Conservation (phyloP, 2,888 invertebrate genomes). For the Litoditis marina region DNA sequence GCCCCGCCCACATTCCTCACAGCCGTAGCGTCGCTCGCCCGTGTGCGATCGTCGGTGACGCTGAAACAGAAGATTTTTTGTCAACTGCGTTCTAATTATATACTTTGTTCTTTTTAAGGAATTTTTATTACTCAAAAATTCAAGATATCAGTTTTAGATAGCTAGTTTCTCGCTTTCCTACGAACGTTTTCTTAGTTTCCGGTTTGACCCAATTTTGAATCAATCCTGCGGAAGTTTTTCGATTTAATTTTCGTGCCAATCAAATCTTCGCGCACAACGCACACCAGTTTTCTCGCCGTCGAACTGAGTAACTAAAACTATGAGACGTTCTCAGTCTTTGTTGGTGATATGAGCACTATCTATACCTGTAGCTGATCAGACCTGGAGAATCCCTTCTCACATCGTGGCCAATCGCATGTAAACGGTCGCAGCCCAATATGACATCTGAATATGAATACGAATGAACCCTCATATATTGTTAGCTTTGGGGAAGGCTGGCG, state of each 20-base stretch:
- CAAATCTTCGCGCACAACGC: background rate
- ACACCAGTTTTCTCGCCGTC: background rate
- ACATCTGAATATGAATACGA: too few relatives aligned
- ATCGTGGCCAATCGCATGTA: slow-evolving; percentile 25
- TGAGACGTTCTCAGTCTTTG: background rate
- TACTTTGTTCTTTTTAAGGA: too few relatives aligned
- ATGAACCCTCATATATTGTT: too few relatives aligned
- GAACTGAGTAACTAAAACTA: background rate
- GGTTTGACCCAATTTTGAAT: too few relatives aligned
- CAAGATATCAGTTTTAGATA: too few relatives aligned
- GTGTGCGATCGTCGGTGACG: slow-evolving; percentile 32
- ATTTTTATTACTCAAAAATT: too few relatives aligned
- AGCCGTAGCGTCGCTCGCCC: slow-evolving; percentile 23
- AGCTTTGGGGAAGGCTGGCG: background rate
- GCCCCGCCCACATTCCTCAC: slow-evolving; percentile 18
- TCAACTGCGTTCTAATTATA: too few relatives aligned
- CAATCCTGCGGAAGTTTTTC: too few relatives aligned
- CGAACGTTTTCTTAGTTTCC: too few relatives aligned
- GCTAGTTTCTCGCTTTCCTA: too few relatives aligned
- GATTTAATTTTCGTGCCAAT: background rate
- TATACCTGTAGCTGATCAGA: slow-evolving; percentile 34
- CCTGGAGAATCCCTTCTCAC: slow-evolving; percentile 27
- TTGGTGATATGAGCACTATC: background rate
- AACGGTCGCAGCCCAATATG: slow-evolving; percentile 31
- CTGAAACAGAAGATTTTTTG: too few relatives aligned